A percentile compares a stretch with the other conserved stretches of the same genome.
phyloP scores from a whole-genome alignment of 2,113 vertebrate species.

The Rhinoptilus africanus region DNA sequence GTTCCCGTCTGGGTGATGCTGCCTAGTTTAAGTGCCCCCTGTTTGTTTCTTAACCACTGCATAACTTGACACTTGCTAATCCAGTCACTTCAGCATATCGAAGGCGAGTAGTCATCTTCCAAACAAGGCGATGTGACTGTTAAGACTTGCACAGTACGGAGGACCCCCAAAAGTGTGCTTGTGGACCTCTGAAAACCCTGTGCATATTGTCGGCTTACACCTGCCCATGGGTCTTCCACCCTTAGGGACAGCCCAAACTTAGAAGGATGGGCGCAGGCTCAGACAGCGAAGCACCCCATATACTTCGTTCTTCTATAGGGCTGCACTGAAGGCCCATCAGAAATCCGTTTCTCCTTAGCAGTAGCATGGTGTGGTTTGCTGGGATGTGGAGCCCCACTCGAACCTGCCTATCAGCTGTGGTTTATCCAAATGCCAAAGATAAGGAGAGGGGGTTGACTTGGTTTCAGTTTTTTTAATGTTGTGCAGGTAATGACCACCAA shows the following conservation, averaged over 20 bases:
- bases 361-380: background rate
- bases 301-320: background rate
- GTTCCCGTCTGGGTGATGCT: conserved; percentile 33
- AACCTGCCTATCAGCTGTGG: conserved; percentile 29
- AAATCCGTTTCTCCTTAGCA: conserved; percentile 17
- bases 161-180: background rate
- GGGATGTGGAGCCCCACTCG: background rate
- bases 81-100: conserved; percentile 38
- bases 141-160: conserved; percentile 11
- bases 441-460: conserved; percentile 11
- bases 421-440: conserved; percentile 64
- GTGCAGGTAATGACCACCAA: background rate
- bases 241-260: background rate
- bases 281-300: background rate
- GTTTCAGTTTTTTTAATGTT: background rate
- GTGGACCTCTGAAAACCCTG: background rate
- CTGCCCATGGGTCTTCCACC: background rate
- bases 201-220: background rate
- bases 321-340: background rate
- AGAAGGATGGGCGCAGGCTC: background rate
- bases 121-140: conserved; percentile 59
- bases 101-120: conserved; percentile 60
- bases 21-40: conserved; percentile 45
- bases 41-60: conserved; percentile 68
- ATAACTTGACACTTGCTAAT: conserved; percentile 59